Base-by-base conservation (phyloP, 2,113 vertebrate species). In the Heptranchias perlo region DNA sequence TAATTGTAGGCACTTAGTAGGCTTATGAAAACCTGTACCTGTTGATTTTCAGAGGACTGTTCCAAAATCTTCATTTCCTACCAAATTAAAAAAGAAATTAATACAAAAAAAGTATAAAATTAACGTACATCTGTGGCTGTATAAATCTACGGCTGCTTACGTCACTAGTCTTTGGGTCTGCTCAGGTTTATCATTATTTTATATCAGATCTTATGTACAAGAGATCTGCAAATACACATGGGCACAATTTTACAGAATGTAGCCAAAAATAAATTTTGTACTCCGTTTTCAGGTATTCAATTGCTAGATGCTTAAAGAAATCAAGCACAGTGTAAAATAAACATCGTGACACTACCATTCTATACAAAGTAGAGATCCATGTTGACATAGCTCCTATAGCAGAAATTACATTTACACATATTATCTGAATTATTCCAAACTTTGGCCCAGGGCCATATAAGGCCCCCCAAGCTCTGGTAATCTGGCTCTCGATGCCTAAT, bases 1-100 rank as follows among this genome's bases (percentile, higher is more conserved):
- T 97, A 98, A 97, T 98, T 97, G 98, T 98, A 99, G 98, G 98
- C 98, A 99, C 98, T 99, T 98, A 97, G 98, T 99, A 98, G 98
- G 97, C 97, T 99, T 99, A 98, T 99, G 99, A 98, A 97, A 98
- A 99, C 98, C 98, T 99, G 99, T 98, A 98, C 99, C 97, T 97
- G 97, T 97, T 97, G 97, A 97, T 98, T 97, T 96, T 94, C 95
- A 95, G 97, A 97, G 96, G 96, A 97, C 97, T 97, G 97, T 96
- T 97, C 97, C 97, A 98, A 96, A 52, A 98, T 97, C 97, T 97
- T 97, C 97, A 97, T 95, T 95, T 95, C 94, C 94, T 95, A 95
- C 64, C 94, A 69, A 95, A 69, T 95, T 49, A 97, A 97, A 97
- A 98, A 98, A 65, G 97, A 98, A 98, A 98, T 98, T 97, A 98